Evolutionary conservation across 2,113 vertebrate genomes (phyloP).

Genomic region (Strix aluco): DNA sequence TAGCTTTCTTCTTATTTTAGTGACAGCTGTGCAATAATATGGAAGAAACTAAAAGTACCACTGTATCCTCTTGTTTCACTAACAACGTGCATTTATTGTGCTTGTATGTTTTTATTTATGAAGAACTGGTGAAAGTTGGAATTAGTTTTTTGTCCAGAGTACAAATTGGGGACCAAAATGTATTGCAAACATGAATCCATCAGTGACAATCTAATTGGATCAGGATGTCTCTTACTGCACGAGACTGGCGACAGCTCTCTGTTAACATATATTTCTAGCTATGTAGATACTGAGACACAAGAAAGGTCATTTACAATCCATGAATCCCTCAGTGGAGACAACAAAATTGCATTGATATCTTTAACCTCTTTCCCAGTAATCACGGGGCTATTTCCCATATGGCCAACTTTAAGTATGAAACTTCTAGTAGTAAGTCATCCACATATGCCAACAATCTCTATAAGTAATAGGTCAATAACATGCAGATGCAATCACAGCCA

Average conservation of each 20-base stretch:
- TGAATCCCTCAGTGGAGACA: not conserved
- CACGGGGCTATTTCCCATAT: not conserved
- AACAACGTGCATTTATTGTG: not conserved
- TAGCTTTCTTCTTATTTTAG: not conserved
- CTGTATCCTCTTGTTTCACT: not conserved
- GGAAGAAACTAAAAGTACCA: not conserved
- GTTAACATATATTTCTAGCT: not conserved
- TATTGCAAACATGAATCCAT: not conserved
- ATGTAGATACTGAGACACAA: not conserved
- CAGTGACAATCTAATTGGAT: conserved; percentile 3
- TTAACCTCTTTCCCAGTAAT: not conserved
- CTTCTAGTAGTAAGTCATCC: not conserved
- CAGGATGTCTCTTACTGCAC: not conserved
- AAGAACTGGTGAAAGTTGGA: not conserved
- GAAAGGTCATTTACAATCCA: not conserved
- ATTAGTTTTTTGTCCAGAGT: not conserved
- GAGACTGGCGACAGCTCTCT: not conserved
- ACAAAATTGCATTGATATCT: not conserved
- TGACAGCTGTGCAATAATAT: not conserved
- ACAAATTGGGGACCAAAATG: not conserved
- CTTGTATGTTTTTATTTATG: not conserved
- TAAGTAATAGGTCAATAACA: not conserved
- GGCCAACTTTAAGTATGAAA: not conserved
- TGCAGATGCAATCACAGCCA: not conserved
- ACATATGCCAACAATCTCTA: not conserved